Evolutionary conservation across 2,888 invertebrate species (phyloP), one percentile per base, ranked within the genome.

Genomic region (Scrobipalpa costella): DNA sequence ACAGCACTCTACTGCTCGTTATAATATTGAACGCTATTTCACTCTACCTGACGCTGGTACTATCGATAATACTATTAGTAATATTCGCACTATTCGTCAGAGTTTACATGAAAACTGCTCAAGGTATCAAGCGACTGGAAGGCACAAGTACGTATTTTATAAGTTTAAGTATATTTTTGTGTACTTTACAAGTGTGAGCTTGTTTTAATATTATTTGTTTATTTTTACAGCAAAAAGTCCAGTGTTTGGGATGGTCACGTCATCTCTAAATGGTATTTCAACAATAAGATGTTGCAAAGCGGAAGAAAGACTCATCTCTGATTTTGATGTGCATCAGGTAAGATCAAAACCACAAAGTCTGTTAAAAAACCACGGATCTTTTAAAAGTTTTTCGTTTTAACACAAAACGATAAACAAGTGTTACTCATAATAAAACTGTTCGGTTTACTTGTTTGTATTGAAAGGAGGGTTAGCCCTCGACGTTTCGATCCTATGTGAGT

Each of bases 211-310:
- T 44, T 44, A 15, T 44, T 3, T 9, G 5, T 9, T 0, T 50
- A 7, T 50, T 50, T 49, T 50, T 21, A 27, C 27, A 96, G 96
- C 95, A 17, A 93, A 95, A 68, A 96, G 96, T 74, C 97, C 97
- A 0, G 94, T 97, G 0, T 97, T 95, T 75, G 94, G 95, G 0
- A 95, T 96, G 85, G 90, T 97, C 21, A 94, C 94, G 60, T 94
- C 95, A 15, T 94, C 95, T 0, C 86, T 97, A 0, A 93, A 93
- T 71, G 97, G 97, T 0, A 92, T 97, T 17, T 90, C 94, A 0
- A 96, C 96, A 0, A 95, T 97, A 57, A 88, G 97, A 72, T 95
- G 96, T 0, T 94, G 94, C 61, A 88, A 92, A 15, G 94, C 94
- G 0, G 93, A 96, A 76, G 75, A 91, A 0, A 92, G 94, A 67